phyloP scores from a whole-genome alignment of 2,888 invertebrate species.

The Caenorhabditis panamensis region DNA sequence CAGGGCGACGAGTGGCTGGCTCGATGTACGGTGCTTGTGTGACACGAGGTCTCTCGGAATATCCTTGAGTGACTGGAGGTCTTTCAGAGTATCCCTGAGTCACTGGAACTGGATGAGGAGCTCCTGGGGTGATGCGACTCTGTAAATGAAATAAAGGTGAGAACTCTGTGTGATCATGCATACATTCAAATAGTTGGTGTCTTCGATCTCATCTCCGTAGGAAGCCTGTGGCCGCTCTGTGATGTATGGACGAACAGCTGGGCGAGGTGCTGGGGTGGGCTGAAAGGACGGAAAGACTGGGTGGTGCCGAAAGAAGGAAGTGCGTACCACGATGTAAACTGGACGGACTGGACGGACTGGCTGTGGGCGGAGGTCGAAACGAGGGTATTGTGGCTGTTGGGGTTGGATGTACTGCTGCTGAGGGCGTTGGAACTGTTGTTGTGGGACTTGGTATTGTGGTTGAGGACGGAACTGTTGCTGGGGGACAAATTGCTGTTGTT shows the following conservation, averaged over 20 bases:
- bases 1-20: background rate
- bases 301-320: background rate
- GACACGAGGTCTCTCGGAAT: constrained; percentile 19
- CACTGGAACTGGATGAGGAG: constrained; percentile 25
- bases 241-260: constrained; percentile 21
- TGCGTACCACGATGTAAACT: constrained; percentile 38
- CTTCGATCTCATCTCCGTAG: constrained; percentile 42
- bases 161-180: background rate
- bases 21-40: background rate
- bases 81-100: constrained; percentile 31
- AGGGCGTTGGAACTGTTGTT: background rate
- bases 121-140: constrained; percentile 31
- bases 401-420: constrained; percentile 32
- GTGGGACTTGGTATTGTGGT: constrained; percentile 25
- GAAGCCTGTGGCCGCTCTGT: constrained; percentile 37
- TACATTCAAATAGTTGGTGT: constrained; percentile 49
- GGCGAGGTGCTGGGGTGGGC: constrained; percentile 35
- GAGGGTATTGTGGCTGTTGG: constrained; percentile 41
- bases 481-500: constrained; percentile 7
- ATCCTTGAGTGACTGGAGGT: constrained; percentile 40
- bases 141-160: constrained; percentile 9
- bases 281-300: constrained; percentile 16
- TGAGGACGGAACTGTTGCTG: constrained; percentile 26
- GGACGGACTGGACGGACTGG: constrained; percentile 52
- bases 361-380: constrained; percentile 52